Percentiles rank a stretch among this genome's conserved stretches.
Conservation (phyloP, 2,888 invertebrate genomes). For the Anorthoa munda region DNA sequence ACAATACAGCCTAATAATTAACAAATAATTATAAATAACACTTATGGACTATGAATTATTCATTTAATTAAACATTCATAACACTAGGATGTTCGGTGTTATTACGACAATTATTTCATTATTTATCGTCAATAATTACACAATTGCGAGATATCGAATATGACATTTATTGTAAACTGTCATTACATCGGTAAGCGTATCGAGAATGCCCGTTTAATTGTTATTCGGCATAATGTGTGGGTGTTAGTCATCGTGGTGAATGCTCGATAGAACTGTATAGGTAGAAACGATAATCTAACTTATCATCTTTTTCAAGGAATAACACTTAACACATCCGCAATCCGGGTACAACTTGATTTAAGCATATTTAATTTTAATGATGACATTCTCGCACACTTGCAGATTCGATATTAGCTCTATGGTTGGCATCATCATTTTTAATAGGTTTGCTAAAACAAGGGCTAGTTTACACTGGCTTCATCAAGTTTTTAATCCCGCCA, state of each 20-base stretch:
- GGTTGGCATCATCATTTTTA: constrained; percentile 29
- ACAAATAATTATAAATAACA: constrained; percentile 43
- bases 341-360: constrained; percentile 33
- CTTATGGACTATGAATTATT: constrained; percentile 42
- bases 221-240: constrained; percentile 27
- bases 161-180: constrained; percentile 53
- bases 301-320: constrained; percentile 40
- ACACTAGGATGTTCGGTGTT: constrained; percentile 59
- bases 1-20: constrained; percentile 15
- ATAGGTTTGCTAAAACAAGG: constrained; percentile 30
- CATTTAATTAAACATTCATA: constrained; percentile 61
- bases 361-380: constrained; percentile 40
- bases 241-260: constrained; percentile 48
- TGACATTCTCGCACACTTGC: constrained; percentile 26
- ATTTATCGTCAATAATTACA: constrained; percentile 72
- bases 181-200: constrained; percentile 35
- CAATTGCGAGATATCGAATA: constrained; percentile 33
- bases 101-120: constrained; percentile 69
- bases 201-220: constrained; percentile 46
- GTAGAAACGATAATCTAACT: constrained; percentile 15
- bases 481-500: constrained; percentile 53
- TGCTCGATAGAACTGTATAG: constrained; percentile 25
- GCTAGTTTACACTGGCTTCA: constrained; percentile 36
- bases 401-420: constrained; percentile 2
- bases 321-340: constrained; percentile 24